Evolutionary conservation across 2,113 vertebrate species (phyloP).

Genomic region (Hippocampus abdominalis): DNA sequence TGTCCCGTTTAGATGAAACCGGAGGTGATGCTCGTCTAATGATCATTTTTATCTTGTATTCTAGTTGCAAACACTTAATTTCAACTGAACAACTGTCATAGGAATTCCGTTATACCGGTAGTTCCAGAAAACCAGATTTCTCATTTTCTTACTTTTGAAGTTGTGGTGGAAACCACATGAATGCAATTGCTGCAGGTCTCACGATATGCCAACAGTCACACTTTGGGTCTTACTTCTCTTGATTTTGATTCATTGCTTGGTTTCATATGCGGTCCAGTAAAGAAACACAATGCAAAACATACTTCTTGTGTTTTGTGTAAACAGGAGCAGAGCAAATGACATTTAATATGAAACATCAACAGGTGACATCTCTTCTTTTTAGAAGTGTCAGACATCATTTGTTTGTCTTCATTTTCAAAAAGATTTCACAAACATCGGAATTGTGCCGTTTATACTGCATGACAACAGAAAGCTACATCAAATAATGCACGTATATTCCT

Average conservation of each 20-base stretch:
- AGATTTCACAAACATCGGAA: too few species aligned
- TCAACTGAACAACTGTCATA: neutral
- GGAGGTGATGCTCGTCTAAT: too few species aligned
- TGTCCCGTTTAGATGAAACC: too few species aligned
- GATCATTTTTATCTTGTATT: too few species aligned
- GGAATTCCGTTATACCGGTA: neutral
- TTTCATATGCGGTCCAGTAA: neutral
- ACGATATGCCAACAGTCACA: neutral
- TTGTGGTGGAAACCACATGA: too few species aligned
- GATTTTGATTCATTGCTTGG: neutral
- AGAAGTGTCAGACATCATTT: too few species aligned
- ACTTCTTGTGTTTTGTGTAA: neutral
- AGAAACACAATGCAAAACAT: neutral
- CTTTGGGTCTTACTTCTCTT: neutral
- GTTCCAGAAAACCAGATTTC: neutral
- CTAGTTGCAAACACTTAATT: neutral
- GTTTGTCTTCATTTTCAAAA: neutral
- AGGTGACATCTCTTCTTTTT: neutral
- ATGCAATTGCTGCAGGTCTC: neutral
- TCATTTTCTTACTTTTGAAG: neutral
- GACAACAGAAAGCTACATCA: neutral
- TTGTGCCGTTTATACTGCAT: too few species aligned
- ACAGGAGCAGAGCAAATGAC: neutral
- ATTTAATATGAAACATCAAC: neutral
- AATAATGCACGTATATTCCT: neutral